A percentile compares a stretch with the other conserved stretches of the same genome.
These are phyloP conservation scores for Diglossa cyanea DNA, from an alignment of 2,797 vertebrate species.

Conservation along the genomic window DNA sequence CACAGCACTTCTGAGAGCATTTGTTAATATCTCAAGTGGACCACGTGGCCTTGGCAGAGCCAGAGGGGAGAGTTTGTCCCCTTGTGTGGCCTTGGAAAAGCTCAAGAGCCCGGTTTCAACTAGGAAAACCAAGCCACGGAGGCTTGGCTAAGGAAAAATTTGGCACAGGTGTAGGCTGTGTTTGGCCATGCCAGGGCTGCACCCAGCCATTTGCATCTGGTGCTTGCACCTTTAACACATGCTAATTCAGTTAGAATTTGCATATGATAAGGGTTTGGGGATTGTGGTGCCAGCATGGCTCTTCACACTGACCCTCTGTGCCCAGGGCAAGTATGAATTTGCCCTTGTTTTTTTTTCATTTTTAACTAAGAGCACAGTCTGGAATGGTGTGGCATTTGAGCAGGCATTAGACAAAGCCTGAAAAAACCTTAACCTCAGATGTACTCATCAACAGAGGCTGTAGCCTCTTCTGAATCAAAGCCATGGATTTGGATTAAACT, in stretches of 20 bases:
- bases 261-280: not conserved
- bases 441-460: not conserved
- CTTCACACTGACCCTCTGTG: not conserved
- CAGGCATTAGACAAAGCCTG: not conserved
- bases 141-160: not conserved
- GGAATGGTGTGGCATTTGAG: not conserved
- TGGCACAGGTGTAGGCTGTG: not conserved
- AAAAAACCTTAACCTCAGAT: not conserved
- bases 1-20: not conserved
- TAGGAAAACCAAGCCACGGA: not conserved
- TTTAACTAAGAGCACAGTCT: not conserved
- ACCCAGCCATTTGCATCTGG: not conserved
- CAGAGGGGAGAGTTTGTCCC: not conserved
- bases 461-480: not conserved
- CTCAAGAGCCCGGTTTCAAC: fast-evolving
- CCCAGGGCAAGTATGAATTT: not conserved
- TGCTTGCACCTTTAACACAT: not conserved
- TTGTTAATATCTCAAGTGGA: not conserved
- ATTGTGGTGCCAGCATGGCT: not conserved
- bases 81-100: not conserved
- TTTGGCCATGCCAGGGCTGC: not conserved
- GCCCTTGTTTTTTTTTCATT: not conserved
- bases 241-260: not conserved
- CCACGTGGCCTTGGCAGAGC: not conserved
- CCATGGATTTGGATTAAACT: not conserved